These are phyloP conservation scores for Rotaria macrura DNA, from an alignment of 2,888 invertebrate species.

Conservation along the genomic window DNA sequence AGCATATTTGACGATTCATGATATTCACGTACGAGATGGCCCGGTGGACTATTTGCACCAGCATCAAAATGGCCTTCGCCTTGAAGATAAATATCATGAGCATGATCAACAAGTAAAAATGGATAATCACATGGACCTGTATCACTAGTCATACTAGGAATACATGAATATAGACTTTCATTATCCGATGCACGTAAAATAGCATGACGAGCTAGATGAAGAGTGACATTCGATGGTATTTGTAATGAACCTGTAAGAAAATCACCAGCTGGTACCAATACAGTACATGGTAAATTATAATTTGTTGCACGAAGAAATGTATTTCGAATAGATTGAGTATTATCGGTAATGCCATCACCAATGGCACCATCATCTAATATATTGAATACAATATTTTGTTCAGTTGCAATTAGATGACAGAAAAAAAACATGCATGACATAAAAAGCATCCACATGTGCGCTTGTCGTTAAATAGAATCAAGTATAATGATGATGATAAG, in stretches of 20 bases:
- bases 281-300: neutral
- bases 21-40: neutral
- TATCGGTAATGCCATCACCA: neutral
- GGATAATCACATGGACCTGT: neutral
- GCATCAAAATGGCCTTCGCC: neutral
- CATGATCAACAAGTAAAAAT: neutral
- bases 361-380: neutral
- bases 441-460: neutral
- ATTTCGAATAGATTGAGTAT: neutral
- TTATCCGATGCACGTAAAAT: neutral
- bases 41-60: neutral
- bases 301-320: neutral
- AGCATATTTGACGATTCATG: neutral
- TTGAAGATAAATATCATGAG: neutral
- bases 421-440: neutral
- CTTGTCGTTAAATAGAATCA: no score
- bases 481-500: no score
- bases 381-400: neutral
- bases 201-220: slow-evolving; percentile 56
- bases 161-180: neutral
- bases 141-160: neutral
- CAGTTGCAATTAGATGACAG: neutral
- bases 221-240: slow-evolving; percentile 71
- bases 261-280: neutral
- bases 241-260: slow-evolving; percentile 37